Evolutionary conservation across 2,113 vertebrate genomes (phyloP).

Genomic region (Paedocypris sp.): DNA sequence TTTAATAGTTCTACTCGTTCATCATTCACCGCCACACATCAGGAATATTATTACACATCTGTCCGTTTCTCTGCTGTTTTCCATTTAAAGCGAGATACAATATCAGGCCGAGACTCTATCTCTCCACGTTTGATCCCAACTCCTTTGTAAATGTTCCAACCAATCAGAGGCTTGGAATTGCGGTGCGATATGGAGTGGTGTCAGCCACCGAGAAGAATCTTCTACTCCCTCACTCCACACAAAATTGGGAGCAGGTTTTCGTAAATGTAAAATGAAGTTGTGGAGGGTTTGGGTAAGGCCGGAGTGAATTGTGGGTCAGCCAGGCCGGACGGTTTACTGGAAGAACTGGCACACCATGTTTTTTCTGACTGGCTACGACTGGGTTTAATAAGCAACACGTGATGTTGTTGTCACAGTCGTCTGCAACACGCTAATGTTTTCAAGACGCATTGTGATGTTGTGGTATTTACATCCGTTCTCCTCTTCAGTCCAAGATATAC

Average conservation of each 20-base stretch:
- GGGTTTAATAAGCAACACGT: background rate
- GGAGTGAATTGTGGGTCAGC: conserved; percentile 33
- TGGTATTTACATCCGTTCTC: background rate
- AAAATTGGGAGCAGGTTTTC: conserved; percentile 47
- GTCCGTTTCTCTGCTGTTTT: background rate
- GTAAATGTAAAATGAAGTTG: conserved; percentile 9
- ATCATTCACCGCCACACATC: background rate
- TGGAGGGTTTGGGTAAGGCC: conserved; percentile 29
- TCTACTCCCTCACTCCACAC: conserved; percentile 17
- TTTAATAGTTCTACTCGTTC: background rate
- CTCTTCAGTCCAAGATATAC: conserved; percentile 60
- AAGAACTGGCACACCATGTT: conserved; percentile 19
- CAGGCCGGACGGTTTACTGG: conserved; percentile 19
- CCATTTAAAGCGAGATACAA: background rate
- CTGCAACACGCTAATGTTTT: background rate
- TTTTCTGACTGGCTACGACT: background rate
- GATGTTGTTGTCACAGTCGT: background rate
- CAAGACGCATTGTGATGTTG: background rate
- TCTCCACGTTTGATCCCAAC: background rate
- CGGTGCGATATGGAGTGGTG: background rate
- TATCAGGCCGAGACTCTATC: background rate
- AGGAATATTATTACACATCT: background rate
- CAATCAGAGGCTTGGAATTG: background rate
- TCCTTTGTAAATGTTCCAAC: background rate
- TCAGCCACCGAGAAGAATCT: conserved; percentile 9